Percentiles rank a stretch among this genome's conserved stretches.
These are phyloP conservation scores for Cheilinus undulatus DNA, from an alignment of 2,113 vertebrate genomes.

Conservation along the genomic window DNA sequence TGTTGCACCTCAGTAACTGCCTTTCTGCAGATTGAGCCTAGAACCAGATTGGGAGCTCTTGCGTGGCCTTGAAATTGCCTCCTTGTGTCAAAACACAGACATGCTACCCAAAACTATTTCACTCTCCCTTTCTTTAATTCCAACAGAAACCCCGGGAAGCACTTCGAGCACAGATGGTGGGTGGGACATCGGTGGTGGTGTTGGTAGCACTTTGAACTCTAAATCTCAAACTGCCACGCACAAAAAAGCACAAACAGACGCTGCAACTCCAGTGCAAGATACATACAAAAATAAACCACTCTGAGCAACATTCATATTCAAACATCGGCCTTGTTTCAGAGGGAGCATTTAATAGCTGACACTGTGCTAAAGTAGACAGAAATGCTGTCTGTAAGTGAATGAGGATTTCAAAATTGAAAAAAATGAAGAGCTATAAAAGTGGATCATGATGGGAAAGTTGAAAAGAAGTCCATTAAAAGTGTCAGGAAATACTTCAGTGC, in stretches of 20 bases:
- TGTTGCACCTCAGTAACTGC: constrained; percentile 5
- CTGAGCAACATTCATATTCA: constrained; percentile 52
- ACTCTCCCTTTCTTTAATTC: constrained; percentile 44
- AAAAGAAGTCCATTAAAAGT: constrained; percentile 74
- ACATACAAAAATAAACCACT: constrained; percentile 44
- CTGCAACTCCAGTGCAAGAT: constrained; percentile 19
- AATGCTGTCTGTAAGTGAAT: constrained; percentile 52
- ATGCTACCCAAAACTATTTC: constrained; percentile 56
- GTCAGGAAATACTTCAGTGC: constrained; percentile 61
- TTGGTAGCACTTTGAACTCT: constrained; percentile 12
- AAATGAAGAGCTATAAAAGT: constrained; percentile 55
- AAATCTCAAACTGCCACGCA: constrained; percentile 30
- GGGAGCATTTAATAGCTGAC: constrained; percentile 25
- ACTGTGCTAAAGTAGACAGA: constrained; percentile 40
- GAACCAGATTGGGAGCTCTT: constrained; percentile 45
- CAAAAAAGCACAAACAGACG: not conserved
- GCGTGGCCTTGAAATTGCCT: constrained; percentile 56
- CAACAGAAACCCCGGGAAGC: constrained; percentile 62
- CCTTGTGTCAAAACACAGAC: constrained; percentile 34
- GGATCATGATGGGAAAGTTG: constrained; percentile 58
- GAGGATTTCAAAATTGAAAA: constrained; percentile 47
- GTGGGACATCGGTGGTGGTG: not conserved
- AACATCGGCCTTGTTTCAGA: constrained; percentile 38
- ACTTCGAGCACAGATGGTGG: constrained; percentile 52
- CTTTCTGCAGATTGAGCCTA: constrained; percentile 25